These are phyloP conservation scores for Phortica variegata DNA, from an alignment of 1,140 invertebrate species.

Conservation along the genomic window DNA sequence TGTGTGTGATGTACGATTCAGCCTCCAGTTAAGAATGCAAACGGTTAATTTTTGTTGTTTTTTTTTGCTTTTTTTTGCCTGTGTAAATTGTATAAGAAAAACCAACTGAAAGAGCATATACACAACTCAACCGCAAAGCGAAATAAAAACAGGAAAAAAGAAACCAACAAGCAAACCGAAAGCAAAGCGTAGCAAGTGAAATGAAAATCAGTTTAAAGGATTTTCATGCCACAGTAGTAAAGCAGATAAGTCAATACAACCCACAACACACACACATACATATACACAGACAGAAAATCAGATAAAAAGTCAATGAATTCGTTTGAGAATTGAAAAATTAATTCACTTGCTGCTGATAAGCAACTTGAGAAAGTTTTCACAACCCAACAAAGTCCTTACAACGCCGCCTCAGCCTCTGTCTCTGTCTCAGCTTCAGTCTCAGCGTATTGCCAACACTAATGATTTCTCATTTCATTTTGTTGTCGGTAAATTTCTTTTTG, in stretches of 20 bases:
- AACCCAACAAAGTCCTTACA: constrained; percentile 41
- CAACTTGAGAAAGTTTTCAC: constrained; percentile 13
- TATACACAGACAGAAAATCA: too few species aligned
- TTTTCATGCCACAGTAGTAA: constrained; percentile 37
- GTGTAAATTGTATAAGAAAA: too few species aligned
- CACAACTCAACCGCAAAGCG: constrained; percentile 7
- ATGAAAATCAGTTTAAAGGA: constrained; percentile 56
- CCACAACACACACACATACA: too few species aligned
- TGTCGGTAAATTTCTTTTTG: constrained; percentile 36
- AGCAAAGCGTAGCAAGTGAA: constrained; percentile 47
- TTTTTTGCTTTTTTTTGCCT: too few species aligned
- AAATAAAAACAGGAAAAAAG: constrained; percentile 33
- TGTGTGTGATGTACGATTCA: too few species aligned
- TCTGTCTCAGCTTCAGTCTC: neutral
- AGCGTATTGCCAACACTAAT: constrained; percentile 36
- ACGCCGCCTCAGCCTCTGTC: constrained; percentile 11
- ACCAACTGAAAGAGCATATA: too few species aligned
- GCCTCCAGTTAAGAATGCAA: too few species aligned
- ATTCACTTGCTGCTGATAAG: constrained; percentile 44
- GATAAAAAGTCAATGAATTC: constrained; percentile 56
- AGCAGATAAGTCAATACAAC: too few species aligned
- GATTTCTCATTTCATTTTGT: constrained; percentile 50
- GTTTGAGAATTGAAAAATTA: constrained; percentile 56
- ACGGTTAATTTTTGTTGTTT: too few species aligned
- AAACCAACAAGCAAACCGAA: constrained; percentile 26